phyloP scores from a whole-genome alignment of 2,113 vertebrate species.

The Rhabdornis inornatus region DNA sequence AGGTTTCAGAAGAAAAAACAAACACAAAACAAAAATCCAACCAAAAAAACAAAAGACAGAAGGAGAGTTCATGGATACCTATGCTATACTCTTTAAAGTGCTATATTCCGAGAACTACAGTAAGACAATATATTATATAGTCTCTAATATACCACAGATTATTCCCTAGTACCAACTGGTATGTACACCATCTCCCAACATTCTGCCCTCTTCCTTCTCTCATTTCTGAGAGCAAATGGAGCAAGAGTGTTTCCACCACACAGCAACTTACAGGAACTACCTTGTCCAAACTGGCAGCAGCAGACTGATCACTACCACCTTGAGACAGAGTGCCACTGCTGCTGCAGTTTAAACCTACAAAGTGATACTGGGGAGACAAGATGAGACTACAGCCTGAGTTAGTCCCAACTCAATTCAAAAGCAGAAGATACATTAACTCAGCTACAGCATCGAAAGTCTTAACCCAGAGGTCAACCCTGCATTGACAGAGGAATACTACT shows the following conservation, averaged over 20 bases:
- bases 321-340: background rate
- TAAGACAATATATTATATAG: background rate
- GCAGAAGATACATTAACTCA: background rate
- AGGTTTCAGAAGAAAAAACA: background rate
- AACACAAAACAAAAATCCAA: background rate
- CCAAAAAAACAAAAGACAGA: background rate
- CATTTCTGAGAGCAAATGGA: constrained; percentile 31
- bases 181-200: constrained; percentile 12
- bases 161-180: background rate
- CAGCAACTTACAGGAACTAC: constrained; percentile 35
- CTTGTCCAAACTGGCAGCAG: background rate
- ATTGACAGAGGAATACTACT: background rate
- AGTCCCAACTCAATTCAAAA: background rate
- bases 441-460: background rate
- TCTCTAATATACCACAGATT: background rate
- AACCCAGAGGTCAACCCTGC: background rate
- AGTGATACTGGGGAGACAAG: background rate
- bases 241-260: constrained; percentile 22
- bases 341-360: background rate
- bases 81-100: background rate
- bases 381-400: background rate
- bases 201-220: constrained; percentile 8
- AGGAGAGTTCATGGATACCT: background rate
- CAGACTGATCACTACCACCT: background rate
- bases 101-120: background rate